Conservation (phyloP, 2,113 vertebrate species). For the Mormoops blainvillei region DNA sequence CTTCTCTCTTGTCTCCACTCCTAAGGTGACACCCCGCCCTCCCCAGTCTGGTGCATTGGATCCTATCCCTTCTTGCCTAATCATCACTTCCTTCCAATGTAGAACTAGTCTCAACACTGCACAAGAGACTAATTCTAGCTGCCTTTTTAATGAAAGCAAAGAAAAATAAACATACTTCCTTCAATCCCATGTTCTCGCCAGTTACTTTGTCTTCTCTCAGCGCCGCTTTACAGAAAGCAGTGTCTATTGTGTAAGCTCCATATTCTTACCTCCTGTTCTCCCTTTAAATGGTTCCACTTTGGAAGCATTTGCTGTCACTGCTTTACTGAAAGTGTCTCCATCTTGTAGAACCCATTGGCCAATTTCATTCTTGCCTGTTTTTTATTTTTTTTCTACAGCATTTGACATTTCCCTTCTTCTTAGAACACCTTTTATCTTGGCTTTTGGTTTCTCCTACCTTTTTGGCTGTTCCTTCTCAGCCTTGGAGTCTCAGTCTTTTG, state of each 20-base stretch:
- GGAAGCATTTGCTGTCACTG: not conserved
- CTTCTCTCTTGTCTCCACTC: not conserved
- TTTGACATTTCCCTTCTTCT: not conserved
- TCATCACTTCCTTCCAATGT: not conserved
- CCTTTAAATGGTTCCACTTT: rapidly evolving
- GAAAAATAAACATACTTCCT: not conserved
- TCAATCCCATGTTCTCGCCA: not conserved
- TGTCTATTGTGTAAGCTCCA: not conserved
- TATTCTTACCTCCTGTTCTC: not conserved
- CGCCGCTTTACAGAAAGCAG: not conserved
- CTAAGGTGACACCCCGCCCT: rapidly evolving
- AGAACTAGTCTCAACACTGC: not conserved
- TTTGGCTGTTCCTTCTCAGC: not conserved
- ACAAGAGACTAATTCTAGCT: not conserved
- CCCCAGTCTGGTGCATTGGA: not conserved
- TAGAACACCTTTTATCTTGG: not conserved
- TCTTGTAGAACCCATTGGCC: not conserved
- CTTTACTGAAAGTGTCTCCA: not conserved
- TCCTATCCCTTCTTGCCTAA: not conserved
- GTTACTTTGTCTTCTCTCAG: not conserved
- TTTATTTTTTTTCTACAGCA: not conserved
- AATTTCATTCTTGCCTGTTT: not conserved
- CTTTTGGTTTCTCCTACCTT: not conserved
- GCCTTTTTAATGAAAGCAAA: not conserved
- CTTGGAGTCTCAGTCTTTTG: too few relatives aligned